These are phyloP conservation scores for Chironomus striatipennis DNA, from an alignment of 1,140 invertebrate genomes.

Conservation along the genomic window DNA sequence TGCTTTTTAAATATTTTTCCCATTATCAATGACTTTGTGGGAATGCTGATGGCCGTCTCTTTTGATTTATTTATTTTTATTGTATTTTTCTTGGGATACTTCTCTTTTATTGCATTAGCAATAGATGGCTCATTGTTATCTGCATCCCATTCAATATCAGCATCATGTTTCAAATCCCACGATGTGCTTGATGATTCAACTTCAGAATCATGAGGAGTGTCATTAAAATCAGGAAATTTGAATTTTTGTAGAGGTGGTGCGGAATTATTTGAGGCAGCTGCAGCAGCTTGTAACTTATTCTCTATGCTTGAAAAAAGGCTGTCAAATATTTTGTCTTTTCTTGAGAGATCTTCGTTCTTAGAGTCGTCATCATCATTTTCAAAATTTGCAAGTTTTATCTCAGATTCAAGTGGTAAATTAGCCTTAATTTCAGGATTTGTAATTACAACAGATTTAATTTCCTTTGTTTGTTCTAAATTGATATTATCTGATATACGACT, in stretches of 20 bases:
- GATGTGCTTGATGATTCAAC: background rate
- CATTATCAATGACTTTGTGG: conserved; percentile 9
- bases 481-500: background rate
- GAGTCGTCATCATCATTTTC: background rate
- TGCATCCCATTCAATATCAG: conserved; percentile 15
- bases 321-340: conserved; percentile 20
- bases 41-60: background rate
- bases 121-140: background rate
- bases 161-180: conserved; percentile 4
- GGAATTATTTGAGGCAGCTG: background rate
- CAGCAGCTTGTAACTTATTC: background rate
- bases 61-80: background rate
- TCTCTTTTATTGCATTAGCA: background rate
- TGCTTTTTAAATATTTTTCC: conserved; percentile 18
- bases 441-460: background rate
- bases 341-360: background rate
- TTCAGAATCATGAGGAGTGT: background rate
- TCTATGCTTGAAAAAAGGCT: background rate
- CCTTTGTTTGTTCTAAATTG: background rate
- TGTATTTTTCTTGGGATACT: background rate
- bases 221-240: background rate
- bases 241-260: background rate
- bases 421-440: background rate
- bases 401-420: background rate
- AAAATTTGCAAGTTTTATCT: background rate